Conservation (phyloP, 2,113 vertebrate species). For the Gavia stellata region DNA sequence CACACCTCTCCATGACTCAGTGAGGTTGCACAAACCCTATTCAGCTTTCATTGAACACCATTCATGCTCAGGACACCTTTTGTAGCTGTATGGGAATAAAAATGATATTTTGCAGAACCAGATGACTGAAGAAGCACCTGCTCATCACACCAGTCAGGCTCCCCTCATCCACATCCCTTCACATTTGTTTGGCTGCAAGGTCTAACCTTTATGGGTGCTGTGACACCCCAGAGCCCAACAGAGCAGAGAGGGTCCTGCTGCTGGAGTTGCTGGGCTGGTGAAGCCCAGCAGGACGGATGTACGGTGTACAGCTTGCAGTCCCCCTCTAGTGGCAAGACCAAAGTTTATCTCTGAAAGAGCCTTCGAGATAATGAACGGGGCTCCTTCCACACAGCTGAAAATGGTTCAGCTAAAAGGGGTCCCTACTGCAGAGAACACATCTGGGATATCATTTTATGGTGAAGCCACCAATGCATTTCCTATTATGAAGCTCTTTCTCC, state of each 20-base stretch:
- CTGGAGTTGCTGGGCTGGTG: not conserved
- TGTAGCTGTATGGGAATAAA: not conserved
- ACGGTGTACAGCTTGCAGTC: not conserved
- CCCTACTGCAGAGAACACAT: not conserved
- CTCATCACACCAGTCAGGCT: not conserved
- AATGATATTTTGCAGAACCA: not conserved
- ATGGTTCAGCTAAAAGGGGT: not conserved
- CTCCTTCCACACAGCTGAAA: not conserved
- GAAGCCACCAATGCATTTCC: not conserved
- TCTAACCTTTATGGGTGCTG: not conserved
- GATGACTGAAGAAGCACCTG: not conserved
- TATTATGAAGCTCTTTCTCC: not conserved
- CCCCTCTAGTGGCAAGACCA: constrained; percentile 30
- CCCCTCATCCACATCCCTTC: rapidly evolving
- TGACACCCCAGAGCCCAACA: not conserved
- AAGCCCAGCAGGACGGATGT: not conserved
- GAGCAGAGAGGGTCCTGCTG: not conserved
- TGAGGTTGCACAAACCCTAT: not conserved
- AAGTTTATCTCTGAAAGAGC: not conserved
- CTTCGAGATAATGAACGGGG: not conserved
- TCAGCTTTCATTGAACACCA: not conserved
- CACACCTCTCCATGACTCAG: not conserved
- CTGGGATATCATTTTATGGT: not conserved
- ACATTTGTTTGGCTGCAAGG: not conserved
- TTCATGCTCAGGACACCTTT: not conserved